Percentiles rank a stretch among this genome's conserved stretches.
Evolutionary conservation across 30 jellyfish, hydroid and myxozoan genomes (phyloP).

Genomic region (Phacellophora camtschatica): DNA sequence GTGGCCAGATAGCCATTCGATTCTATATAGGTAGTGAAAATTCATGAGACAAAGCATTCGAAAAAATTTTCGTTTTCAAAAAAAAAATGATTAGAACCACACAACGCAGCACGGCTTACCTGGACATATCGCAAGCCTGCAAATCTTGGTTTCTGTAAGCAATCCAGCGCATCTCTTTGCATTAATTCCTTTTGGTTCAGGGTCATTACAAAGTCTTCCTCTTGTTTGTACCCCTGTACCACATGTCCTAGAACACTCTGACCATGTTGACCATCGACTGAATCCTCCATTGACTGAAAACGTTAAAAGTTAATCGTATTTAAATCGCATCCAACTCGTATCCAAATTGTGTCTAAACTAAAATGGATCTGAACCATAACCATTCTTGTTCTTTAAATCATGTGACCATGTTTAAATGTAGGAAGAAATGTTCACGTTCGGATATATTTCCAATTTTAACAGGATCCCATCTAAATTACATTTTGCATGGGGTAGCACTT

Average conservation of each 20-base stretch:
- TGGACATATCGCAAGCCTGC: slow-evolving; percentile 75
- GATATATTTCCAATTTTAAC: no score
- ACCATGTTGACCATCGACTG: slow-evolving; percentile 88
- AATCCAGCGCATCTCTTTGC: slow-evolving; percentile 82
- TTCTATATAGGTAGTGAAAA: no score
- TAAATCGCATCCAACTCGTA: no score
- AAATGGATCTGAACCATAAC: no score
- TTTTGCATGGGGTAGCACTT: no score
- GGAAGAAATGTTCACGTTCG: no score
- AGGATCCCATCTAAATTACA: no score
- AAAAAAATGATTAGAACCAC: not conserved
- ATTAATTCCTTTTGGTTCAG: slow-evolving; percentile 75
- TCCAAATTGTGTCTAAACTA: no score
- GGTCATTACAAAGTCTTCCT: slow-evolving; percentile 84
- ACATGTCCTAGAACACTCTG: slow-evolving; percentile 78
- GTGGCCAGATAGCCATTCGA: no score
- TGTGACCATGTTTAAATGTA: no score
- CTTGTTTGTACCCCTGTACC: slow-evolving; percentile 84
- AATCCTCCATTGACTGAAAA: slow-evolving; percentile 91
- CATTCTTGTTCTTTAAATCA: no score
- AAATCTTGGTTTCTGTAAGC: slow-evolving; percentile 54
- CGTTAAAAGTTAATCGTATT: no score
- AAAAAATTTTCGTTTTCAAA: not conserved
- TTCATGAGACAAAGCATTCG: not conserved
- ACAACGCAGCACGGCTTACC: slow-evolving; percentile 28